Evolutionary conservation across 1,140 invertebrate genomes (phyloP).

Genomic region (Lerema accius): DNA sequence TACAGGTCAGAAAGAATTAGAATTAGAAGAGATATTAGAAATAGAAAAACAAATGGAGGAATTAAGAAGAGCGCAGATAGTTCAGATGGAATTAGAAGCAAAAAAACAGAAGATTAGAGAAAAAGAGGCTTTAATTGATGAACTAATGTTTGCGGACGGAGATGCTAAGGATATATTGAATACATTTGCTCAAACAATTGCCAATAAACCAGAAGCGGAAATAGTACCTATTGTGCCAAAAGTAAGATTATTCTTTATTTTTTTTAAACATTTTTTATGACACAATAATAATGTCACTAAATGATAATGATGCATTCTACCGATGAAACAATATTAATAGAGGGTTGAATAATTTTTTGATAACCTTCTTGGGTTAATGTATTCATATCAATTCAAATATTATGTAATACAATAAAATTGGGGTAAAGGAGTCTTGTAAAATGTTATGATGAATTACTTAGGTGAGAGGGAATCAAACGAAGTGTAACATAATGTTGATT

Average conservation of each 20-base stretch:
- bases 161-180: constrained; percentile 94
- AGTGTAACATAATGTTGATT: no score
- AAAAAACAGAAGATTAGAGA: constrained; percentile 92
- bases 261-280: no score
- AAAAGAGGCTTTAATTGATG: constrained; percentile 96
- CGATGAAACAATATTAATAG: no score
- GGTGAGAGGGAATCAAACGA: no score
- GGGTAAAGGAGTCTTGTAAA: no score
- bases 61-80: constrained; percentile 84
- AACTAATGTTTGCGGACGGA: constrained; percentile 95
- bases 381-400: no score
- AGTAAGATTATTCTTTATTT: constrained; percentile 42
- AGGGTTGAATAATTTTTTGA: no score
- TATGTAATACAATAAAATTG: no score
- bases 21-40: constrained; percentile 94
- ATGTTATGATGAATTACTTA: no score
- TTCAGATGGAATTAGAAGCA: constrained; percentile 87
- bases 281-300: no score
- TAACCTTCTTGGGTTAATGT: no score
- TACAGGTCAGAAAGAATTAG: constrained; percentile 86
- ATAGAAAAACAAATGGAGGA: constrained; percentile 90
- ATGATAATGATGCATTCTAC: no score
- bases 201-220: constrained; percentile 86
- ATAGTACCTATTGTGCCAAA: constrained; percentile 69
- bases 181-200: constrained; percentile 89